These are phyloP conservation scores for Athetis lepigone DNA, from an alignment of 2,888 invertebrate genomes.

Conservation along the genomic window DNA sequence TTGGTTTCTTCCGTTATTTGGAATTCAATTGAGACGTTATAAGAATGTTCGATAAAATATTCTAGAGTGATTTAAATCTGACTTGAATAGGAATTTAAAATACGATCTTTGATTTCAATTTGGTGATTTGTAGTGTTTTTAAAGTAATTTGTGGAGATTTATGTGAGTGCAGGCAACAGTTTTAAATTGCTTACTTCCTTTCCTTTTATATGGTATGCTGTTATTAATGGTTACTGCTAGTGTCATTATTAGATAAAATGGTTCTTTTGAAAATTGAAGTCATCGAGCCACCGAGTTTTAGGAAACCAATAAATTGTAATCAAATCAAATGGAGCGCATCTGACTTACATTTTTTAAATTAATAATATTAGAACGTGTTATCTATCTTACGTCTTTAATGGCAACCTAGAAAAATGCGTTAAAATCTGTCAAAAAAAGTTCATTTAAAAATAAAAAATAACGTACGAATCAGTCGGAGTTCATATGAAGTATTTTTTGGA, in stretches of 20 bases:
- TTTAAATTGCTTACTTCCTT: slow-evolving; percentile 49
- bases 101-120: slow-evolving; percentile 41
- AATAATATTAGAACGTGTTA: background rate
- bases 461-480: no score
- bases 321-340: slow-evolving; percentile 8
- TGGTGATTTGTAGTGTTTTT: slow-evolving; percentile 45
- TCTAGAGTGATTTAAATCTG: slow-evolving; percentile 55
- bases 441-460: no score
- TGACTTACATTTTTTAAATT: slow-evolving; percentile 1
- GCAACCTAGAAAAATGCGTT: background rate
- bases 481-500: no score
- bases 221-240: slow-evolving; percentile 39
- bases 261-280: slow-evolving; percentile 38
- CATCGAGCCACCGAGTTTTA: slow-evolving; percentile 11
- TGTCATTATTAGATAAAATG: slow-evolving; percentile 21
- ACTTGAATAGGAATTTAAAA: slow-evolving; percentile 48
- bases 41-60: slow-evolving; percentile 58
- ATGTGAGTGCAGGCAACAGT: slow-evolving; percentile 40
- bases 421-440: background rate
- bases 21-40: slow-evolving; percentile 61
- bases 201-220: slow-evolving; percentile 19
- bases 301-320: slow-evolving; percentile 29
- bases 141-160: slow-evolving; percentile 49
- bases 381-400: background rate
- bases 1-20: slow-evolving; percentile 63